Base-by-base conservation (phyloP, 2,888 invertebrate species). In the Carabus problematicus region DNA sequence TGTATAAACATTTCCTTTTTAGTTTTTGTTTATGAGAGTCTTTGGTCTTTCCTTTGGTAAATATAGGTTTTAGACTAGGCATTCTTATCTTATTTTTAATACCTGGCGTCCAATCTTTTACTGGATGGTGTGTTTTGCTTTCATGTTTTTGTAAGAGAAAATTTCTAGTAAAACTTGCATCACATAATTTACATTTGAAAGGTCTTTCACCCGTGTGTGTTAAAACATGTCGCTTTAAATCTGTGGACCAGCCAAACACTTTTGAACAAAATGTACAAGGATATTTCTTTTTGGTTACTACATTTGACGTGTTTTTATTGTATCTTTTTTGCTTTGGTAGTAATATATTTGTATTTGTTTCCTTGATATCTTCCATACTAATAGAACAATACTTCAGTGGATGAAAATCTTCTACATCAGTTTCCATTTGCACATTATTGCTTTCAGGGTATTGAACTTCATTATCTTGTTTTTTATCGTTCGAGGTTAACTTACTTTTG, bases 181-280 rank as follows among this genome's bases (percentile, higher is more conserved):
- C 74, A 72, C 83, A 83, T n/a, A 70, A 64, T 12, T 75, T 74
- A 72, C 82, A 83, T 70, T 77, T 78, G 70, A 82, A 82, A 0
- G 81, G 82, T 14, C 79, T 74, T 72, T 82, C 82, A 8, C 82
- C 82, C 9, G 81, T 82, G 71, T 82, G 82, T 12, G 78, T 79
- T n/a, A 82, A 74, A 71, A 80, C 77, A 73, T 82, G 82, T 39
- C 82, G 74, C 72, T 83, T 83, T 64, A 83, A 75, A 74, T 82
- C 82, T 1, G 81, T 82, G 1, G 81, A 78, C 82, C 82, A 82
- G 7, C 81, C 81, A 71, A 82, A 83, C 29, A 75, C 76, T 73
- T 79, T 81, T 14, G 71, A 71, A 72, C 82, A 82, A 70, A 79
- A 76, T 29, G 74, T 74, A 71, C 82, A 82, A 47, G 77, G 75